Conservation (phyloP, 2,888 invertebrate genomes). For the Congeria kusceri region DNA sequence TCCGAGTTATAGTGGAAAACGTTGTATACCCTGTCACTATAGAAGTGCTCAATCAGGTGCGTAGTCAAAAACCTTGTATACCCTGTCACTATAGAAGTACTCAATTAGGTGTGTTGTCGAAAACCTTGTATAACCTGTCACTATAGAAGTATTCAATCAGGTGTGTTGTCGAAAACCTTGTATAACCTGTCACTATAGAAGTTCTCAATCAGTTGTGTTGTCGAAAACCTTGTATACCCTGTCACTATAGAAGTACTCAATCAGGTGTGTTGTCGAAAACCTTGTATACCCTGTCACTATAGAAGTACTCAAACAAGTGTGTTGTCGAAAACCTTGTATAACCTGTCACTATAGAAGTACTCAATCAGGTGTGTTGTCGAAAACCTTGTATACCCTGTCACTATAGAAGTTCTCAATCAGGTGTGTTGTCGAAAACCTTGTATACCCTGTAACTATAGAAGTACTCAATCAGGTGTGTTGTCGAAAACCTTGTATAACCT, state of each 20-base stretch:
- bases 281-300: too few relatives aligned
- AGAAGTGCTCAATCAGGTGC: conserved; percentile 94
- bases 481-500: too few relatives aligned
- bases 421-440: too few relatives aligned
- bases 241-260: too few relatives aligned
- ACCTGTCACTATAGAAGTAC: too few relatives aligned
- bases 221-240: too few relatives aligned
- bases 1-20: conserved; percentile 99
- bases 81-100: conserved; percentile 98
- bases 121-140: conserved; percentile 99
- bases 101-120: conserved; percentile 89
- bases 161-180: conserved; percentile 91
- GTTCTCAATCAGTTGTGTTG: conserved; percentile 91
- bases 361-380: conserved; percentile 90
- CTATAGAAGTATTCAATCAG: conserved; percentile 95
- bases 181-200: conserved; percentile 99
- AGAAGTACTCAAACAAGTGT: too few relatives aligned
- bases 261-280: conserved; percentile 91
- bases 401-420: too few relatives aligned
- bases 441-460: too few relatives aligned
- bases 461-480: too few relatives aligned
- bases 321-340: too few relatives aligned
- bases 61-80: conserved; percentile 93
- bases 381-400: too few relatives aligned
- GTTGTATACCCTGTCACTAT: conserved; percentile 99